Percentiles rank a stretch among this genome's conserved stretches.
phyloP scores from a whole-genome alignment of 2,888 invertebrate genomes.

The Rutpela maculata region DNA sequence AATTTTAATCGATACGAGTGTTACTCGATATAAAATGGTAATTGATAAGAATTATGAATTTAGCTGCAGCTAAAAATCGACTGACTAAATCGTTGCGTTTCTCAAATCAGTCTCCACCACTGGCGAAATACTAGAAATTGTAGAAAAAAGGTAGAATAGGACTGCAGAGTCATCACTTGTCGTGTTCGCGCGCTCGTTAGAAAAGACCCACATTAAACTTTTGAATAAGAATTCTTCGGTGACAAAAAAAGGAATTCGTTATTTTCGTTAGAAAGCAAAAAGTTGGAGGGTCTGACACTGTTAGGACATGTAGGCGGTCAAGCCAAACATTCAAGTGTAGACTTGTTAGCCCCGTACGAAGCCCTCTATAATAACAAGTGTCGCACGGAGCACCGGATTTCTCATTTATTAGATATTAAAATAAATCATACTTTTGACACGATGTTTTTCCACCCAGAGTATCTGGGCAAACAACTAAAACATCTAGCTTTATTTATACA shows the following conservation, averaged over 20 bases:
- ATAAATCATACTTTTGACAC: background rate
- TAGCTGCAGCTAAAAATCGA: too few relatives aligned
- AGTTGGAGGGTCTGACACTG: conserved; percentile 48
- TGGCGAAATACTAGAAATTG: conserved; percentile 13
- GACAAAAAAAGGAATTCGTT: conserved; percentile 50
- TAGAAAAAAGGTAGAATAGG: conserved; percentile 16
- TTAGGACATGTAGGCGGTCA: conserved; percentile 40
- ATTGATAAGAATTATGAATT: too few relatives aligned
- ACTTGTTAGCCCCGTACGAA: conserved; percentile 20
- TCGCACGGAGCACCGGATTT: conserved; percentile 15
- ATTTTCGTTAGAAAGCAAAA: conserved; percentile 49
- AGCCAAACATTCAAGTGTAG: conserved; percentile 32
- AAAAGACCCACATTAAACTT: conserved; percentile 54
- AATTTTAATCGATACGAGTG: too few relatives aligned
- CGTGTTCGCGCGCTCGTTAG: conserved; percentile 49
- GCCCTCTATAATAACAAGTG: conserved; percentile 21
- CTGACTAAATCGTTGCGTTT: background rate
- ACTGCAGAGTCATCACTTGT: conserved; percentile 45
- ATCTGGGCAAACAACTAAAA: too few relatives aligned
- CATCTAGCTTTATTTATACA: too few relatives aligned
- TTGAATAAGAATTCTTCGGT: conserved; percentile 49
- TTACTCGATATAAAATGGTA: too few relatives aligned
- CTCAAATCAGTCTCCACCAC: background rate
- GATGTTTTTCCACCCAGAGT: too few relatives aligned
- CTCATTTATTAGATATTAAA: conserved; percentile 23